These are phyloP conservation scores for Parthenolecanium corni DNA, from an alignment of 2,888 invertebrate species.

Conservation along the genomic window DNA sequence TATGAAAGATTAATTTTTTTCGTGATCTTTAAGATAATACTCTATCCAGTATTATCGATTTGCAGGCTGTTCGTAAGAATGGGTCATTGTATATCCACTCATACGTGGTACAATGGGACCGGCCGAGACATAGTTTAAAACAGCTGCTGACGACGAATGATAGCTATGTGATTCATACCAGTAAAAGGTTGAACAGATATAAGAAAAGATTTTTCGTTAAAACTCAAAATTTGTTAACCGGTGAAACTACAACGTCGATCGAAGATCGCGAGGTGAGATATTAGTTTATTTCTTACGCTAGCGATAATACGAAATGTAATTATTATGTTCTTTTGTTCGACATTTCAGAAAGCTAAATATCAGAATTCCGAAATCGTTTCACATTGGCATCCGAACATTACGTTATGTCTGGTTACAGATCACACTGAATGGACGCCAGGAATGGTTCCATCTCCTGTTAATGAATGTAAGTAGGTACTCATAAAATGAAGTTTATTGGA, in stretches of 20 bases:
- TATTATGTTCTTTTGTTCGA: slow-evolving; percentile 2
- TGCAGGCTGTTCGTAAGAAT: slow-evolving; percentile 61
- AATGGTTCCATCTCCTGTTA: slow-evolving; percentile 78
- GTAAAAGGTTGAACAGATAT: slow-evolving; percentile 76
- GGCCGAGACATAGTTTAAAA: slow-evolving; percentile 60
- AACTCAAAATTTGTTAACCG: slow-evolving; percentile 89
- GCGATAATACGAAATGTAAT: not conserved
- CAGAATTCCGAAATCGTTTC: slow-evolving; percentile 80
- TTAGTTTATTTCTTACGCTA: not conserved
- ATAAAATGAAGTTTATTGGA: too few species aligned
- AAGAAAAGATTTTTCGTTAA: slow-evolving; percentile 77
- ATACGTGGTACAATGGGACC: slow-evolving; percentile 70
- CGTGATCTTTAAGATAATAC: not conserved
- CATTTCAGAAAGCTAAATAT: slow-evolving; percentile 53
- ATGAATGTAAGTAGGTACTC: slow-evolving; percentile 53
- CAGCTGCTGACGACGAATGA: slow-evolving; percentile 47
- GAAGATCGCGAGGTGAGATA: slow-evolving; percentile 50
- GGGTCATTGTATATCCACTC: slow-evolving; percentile 89
- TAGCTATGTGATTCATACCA: slow-evolving; percentile 57
- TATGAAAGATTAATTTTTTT: not conserved
- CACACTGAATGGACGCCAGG: slow-evolving; percentile 91
- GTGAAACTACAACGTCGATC: slow-evolving; percentile 65
- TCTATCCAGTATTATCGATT: slow-evolving; percentile 8
- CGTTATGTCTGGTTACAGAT: slow-evolving; percentile 87
- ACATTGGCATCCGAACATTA: slow-evolving; percentile 99